Evolutionary conservation across 2,797 vertebrate species (phyloP), one percentile per base, ranked within the genome.

Genomic region (Enteromius trimaculatus): DNA sequence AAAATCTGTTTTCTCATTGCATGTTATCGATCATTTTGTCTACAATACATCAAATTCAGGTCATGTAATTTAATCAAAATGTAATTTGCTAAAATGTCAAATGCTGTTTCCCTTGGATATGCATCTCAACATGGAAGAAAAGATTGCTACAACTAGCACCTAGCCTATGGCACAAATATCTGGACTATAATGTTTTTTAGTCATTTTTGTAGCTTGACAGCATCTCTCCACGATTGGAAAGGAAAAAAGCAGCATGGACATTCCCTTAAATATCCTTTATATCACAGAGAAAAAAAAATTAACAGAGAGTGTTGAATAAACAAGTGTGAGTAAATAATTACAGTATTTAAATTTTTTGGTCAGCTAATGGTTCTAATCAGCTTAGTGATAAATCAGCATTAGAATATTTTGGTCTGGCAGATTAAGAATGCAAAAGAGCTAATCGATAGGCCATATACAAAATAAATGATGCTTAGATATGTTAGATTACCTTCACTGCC

Each of bases 401-500:
- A 64, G 6, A 64, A 64, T 31, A 17, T 31, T 64, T 68, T 68
- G n/a, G 19, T n/a, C 19, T 39, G 21, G 21, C 37, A 68, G 6
- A 17, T 31, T 64, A 31, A 11, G 65, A n/a, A n/a, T 68, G 37
- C 65, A 42, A 68, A n/a, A 68, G 8, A 17, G 0, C 8, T 64
- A 16, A 64, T 31, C 6, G 14, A 64, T 64, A 64, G 19, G 65
- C 65, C 34, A n/a, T 37, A 9, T 10, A 21, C 29, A 37, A 26
- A 53, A 58, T 7, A 62, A 80, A 72, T 42, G 2, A 58, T 49
- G 6, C 11, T 17, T 60, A 51, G 4, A 70, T n/a, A 29, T 65
- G 11, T 44, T 42, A 23, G 10, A 69, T 37, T 75, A 75, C 96
- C 96, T 93, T 97, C 96, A 0, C 95, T 96, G 91, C 96, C 95